Evolutionary conservation across 2,797 vertebrate species (phyloP), one percentile per base, ranked within the genome.

Genomic region (Sebastes diaconus): DNA sequence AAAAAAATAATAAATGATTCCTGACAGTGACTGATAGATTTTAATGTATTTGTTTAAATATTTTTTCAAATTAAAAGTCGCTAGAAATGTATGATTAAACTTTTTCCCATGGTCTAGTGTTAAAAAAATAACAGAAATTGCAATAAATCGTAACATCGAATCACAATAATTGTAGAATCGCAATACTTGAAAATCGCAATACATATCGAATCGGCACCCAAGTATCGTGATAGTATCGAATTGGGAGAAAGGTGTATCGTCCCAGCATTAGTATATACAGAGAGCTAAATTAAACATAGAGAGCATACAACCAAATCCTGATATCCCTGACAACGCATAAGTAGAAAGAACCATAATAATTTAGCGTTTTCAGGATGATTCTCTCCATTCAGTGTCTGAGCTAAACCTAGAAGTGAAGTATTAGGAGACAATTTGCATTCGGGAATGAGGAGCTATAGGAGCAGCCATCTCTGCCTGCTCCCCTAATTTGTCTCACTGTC

Each of bases 401-500:
- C 79, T 79, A 65, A 81, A 71, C 13, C 34, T 20, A 69, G 57
- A 78, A 73, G 66, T 39, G 20, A 84, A 46, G 24, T 80, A 75
- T 84, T 86, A 61, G 59, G 63, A 77, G 61, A 78, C 42, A 59
- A 86, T 90, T 90, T 90, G 83, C 82, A 86, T 85, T 88, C 3
- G 42, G 71, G 76, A 87, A 86, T 83, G 75, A 91, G 80, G 61
- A 84, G 83, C 83, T 74, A 74, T 54, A 64, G 68, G 74, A 57
- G 42, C 78, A 73, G 80, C 82, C 58, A 68, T 85, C 84, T 86
- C 75, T 69, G 73, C 42, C 73, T 77, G 81, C 78, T 77, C 68
- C 77, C 63, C 80, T 89, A 83, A 90, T 93, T 90, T 87, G 88
- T 92, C 86, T 93, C 84, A 87, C 87, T 92, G 90, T 92, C 92